These are phyloP conservation scores for Grammomys surdaster DNA, from an alignment of 2,113 vertebrate species.

Conservation along the genomic window DNA sequence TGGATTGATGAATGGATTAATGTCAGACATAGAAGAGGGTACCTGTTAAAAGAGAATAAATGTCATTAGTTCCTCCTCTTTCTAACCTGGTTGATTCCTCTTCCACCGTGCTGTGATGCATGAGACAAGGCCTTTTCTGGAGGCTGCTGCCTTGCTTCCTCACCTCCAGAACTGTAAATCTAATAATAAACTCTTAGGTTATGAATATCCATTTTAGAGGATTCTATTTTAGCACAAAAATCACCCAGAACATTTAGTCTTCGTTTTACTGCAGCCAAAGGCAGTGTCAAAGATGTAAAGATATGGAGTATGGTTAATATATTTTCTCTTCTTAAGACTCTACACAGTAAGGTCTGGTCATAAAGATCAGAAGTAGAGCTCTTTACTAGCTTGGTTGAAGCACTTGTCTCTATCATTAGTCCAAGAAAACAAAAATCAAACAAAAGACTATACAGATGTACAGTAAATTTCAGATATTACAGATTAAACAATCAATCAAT, in stretches of 20 bases:
- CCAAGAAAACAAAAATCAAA: not conserved
- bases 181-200: not conserved
- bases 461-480: not conserved
- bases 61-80: not conserved
- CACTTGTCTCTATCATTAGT: not conserved
- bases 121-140: no score
- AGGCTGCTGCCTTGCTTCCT: not conserved
- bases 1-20: not conserved
- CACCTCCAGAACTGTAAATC: not conserved
- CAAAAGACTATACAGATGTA: not conserved
- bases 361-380: not conserved
- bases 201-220: not conserved
- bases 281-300: not conserved
- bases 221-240: not conserved
- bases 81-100: no score
- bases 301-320: accelerated
- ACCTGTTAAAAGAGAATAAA: not conserved
- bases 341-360: not conserved
- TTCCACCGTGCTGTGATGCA: no score
- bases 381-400: not conserved
- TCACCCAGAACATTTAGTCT: not conserved
- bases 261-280: not conserved
- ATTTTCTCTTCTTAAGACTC: not conserved
- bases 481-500: not conserved
- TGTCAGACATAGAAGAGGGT: not conserved